phyloP scores from a whole-genome alignment of 2,797 vertebrate genomes.

The Takifugu ocellatus region DNA sequence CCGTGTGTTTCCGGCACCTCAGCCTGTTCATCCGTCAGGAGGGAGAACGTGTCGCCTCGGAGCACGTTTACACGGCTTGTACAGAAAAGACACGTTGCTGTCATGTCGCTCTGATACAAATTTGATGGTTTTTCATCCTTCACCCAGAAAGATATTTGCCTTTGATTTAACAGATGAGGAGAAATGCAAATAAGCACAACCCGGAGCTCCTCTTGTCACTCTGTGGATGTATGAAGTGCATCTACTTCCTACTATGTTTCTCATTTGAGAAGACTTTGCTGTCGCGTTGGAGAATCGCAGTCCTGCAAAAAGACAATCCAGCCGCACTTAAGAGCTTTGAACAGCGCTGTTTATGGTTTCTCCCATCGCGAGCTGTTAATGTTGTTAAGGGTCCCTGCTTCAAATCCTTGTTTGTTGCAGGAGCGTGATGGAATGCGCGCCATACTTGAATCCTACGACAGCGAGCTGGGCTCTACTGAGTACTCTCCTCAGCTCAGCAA shows the following conservation, averaged over 20 bases:
- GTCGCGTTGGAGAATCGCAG: slow-evolving; percentile 18
- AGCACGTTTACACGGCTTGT: too few relatives aligned
- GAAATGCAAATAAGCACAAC: slow-evolving; percentile 20
- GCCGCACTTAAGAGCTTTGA: slow-evolving; percentile 17
- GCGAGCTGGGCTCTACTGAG: slow-evolving; percentile 81
- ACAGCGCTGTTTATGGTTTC: background rate
- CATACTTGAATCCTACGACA: slow-evolving; percentile 92
- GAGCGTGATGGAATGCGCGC: slow-evolving; percentile 92
- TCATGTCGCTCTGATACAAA: slow-evolving; percentile 19
- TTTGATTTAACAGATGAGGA: slow-evolving; percentile 36
- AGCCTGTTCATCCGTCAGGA: too few relatives aligned
- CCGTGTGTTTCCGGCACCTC: too few relatives aligned
- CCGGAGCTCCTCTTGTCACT: slow-evolving; percentile 23
- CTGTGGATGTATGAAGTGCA: slow-evolving; percentile 4
- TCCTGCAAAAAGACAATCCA: background rate
- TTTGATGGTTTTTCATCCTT: slow-evolving; percentile 22
- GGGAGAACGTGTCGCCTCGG: too few relatives aligned
- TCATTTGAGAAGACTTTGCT: slow-evolving; percentile 36
- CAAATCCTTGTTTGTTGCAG: slow-evolving; percentile 62
- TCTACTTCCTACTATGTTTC: slow-evolving; percentile 33
- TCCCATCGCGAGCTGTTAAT: background rate
- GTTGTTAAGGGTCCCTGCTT: background rate
- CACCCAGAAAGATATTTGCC: slow-evolving; percentile 21
- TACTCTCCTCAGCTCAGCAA: slow-evolving; percentile 87
- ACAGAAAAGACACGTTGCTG: slow-evolving; percentile 18